phyloP scores from a whole-genome alignment of 2,888 invertebrate species.

The Pseudoips prasinana region DNA sequence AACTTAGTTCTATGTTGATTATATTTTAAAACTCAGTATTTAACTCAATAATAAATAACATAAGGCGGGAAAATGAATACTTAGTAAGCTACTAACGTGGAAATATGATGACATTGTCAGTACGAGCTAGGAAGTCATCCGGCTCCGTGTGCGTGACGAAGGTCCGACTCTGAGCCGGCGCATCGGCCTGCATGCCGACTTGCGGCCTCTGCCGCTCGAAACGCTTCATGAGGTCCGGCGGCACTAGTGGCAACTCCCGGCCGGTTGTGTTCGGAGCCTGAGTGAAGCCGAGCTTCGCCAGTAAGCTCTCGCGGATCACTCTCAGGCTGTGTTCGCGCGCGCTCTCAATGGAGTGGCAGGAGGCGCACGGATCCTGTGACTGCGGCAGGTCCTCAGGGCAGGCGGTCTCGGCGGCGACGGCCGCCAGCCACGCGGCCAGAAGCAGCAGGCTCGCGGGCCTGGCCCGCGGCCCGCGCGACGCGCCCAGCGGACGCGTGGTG shows the following conservation, averaged over 20 bases:
- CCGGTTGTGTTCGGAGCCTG: constrained; percentile 85
- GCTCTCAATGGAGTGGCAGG: constrained; percentile 81
- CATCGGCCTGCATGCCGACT: constrained; percentile 83
- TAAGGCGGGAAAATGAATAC: no score
- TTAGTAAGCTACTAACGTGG: constrained; percentile 83
- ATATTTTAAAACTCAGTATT: constrained; percentile 23
- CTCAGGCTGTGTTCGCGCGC: constrained; percentile 83
- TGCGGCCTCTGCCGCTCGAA: constrained; percentile 77
- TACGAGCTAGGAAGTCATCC: constrained; percentile 86
- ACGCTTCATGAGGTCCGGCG: constrained; percentile 77
- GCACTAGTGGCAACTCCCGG: constrained; percentile 80
- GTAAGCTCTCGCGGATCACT: constrained; percentile 84
- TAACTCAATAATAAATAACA: constrained; percentile 11
- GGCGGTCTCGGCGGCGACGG: constrained; percentile 65
- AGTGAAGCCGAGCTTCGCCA: constrained; percentile 83
- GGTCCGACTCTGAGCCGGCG: constrained; percentile 72
- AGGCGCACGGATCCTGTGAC: constrained; percentile 68
- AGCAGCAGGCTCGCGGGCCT: constrained; percentile 81
- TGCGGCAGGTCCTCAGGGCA: constrained; percentile 62
- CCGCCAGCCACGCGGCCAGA: constrained; percentile 77
- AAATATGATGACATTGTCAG: constrained; percentile 86
- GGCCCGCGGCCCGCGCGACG: constrained; percentile 81
- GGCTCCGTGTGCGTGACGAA: constrained; percentile 81
- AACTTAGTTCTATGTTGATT: constrained; percentile 44
- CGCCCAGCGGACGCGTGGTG: constrained; percentile 81